phyloP scores from a whole-genome alignment of 2,113 vertebrate species.

The Penelope pileata region DNA sequence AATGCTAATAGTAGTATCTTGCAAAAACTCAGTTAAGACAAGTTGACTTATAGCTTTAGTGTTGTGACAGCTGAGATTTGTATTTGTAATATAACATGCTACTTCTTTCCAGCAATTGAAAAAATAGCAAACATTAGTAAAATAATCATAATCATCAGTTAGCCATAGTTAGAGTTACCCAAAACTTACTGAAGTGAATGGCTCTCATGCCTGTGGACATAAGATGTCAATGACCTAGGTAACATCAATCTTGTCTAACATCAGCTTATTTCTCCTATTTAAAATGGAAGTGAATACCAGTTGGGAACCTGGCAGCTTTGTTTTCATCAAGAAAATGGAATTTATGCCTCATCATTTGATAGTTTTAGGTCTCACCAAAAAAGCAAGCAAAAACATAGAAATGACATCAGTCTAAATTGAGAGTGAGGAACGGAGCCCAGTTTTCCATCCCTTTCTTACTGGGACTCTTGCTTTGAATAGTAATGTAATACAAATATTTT shows the following conservation, averaged over 20 bases:
- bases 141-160: neutral
- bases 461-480: neutral
- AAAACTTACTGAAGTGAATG: neutral
- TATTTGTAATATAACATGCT: neutral
- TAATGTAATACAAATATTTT: neutral
- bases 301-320: neutral
- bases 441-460: neutral
- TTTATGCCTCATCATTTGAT: neutral
- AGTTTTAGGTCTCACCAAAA: neutral
- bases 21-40: neutral
- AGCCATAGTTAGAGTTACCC: neutral
- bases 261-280: neutral
- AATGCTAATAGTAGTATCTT: neutral
- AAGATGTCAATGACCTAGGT: neutral
- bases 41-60: neutral
- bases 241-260: neutral
- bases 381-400: neutral
- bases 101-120: neutral
- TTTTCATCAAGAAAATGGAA: neutral
- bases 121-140: neutral
- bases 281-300: neutral
- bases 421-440: neutral
- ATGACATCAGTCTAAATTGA: neutral
- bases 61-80: neutral
- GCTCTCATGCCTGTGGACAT: neutral